Evolutionary conservation across 2,797 vertebrate genomes (phyloP).

Genomic region (Balearica regulorum): DNA sequence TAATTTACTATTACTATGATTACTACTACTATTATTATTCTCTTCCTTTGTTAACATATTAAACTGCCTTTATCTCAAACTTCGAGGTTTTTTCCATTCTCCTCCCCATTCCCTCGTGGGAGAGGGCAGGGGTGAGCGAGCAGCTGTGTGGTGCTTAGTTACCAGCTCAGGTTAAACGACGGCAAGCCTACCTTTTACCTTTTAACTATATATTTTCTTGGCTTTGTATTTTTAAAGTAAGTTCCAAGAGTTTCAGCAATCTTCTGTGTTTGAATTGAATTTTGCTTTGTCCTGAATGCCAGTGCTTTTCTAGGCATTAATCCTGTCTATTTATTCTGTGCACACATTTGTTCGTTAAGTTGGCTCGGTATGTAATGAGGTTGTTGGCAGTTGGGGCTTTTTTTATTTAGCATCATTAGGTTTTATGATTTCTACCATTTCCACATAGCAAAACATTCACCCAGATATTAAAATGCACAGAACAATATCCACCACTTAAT

Average conservation of each 20-base stretch:
- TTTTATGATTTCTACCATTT: constrained; percentile 58
- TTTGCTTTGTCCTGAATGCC: constrained; percentile 9
- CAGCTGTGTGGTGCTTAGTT: no score
- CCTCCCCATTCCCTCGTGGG: no score
- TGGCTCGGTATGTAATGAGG: constrained; percentile 24
- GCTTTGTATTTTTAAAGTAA: neutral
- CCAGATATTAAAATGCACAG: constrained; percentile 6
- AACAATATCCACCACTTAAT: constrained; percentile 35
- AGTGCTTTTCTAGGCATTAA: constrained; percentile 4
- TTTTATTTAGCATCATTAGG: constrained; percentile 49
- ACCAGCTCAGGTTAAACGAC: no score
- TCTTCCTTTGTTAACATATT: no score
- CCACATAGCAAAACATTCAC: constrained; percentile 33
- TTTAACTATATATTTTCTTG: neutral
- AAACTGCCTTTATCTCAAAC: no score
- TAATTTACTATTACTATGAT: no score
- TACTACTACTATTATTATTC: no score
- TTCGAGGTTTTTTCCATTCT: no score
- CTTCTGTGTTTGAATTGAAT: neutral
- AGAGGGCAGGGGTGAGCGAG: no score
- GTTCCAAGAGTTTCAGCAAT: neutral
- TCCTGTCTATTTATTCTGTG: neutral
- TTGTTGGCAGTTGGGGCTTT: neutral
- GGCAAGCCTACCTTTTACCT: neutral
- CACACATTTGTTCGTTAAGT: neutral